Conservation (phyloP, 2,113 vertebrate genomes). For the Hemibagrus wyckioides region DNA sequence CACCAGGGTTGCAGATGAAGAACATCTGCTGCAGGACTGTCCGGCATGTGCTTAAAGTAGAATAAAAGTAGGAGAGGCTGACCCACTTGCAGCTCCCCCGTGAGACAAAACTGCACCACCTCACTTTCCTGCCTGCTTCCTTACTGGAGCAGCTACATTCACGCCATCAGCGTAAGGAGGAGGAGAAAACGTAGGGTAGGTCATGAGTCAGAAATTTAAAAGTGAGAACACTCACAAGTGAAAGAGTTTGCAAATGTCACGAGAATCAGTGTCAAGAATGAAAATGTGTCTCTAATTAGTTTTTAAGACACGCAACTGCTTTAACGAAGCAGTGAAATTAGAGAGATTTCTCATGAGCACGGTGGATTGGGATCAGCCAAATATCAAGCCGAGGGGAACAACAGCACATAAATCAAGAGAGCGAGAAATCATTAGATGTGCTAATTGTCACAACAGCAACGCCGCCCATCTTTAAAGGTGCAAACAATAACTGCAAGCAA, state of each 20-base stretch:
- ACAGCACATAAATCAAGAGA: not conserved
- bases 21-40: conserved; percentile 51
- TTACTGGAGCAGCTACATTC: conserved; percentile 25
- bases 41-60: conserved; percentile 40
- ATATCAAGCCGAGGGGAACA: not conserved
- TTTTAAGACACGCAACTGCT: not conserved
- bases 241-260: not conserved
- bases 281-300: not conserved
- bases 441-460: not conserved
- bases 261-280: not conserved
- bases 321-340: not conserved
- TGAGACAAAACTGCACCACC: conserved; percentile 32
- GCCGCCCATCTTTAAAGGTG: not conserved
- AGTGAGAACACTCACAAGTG: conserved; percentile 10
- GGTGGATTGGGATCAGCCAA: not conserved
- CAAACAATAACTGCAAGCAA: not conserved
- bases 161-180: conserved; percentile 20
- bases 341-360: not conserved
- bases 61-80: conserved; percentile 61
- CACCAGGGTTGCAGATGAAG: conserved; percentile 33
- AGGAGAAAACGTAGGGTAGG: not conserved
- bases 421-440: not conserved
- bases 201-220: not conserved
- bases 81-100: conserved; percentile 60
- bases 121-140: conserved; percentile 1